Evolutionary conservation across 2,797 vertebrate genomes (phyloP), one percentile per base, ranked within the genome.

Genomic region (Trematomus bernacchii): DNA sequence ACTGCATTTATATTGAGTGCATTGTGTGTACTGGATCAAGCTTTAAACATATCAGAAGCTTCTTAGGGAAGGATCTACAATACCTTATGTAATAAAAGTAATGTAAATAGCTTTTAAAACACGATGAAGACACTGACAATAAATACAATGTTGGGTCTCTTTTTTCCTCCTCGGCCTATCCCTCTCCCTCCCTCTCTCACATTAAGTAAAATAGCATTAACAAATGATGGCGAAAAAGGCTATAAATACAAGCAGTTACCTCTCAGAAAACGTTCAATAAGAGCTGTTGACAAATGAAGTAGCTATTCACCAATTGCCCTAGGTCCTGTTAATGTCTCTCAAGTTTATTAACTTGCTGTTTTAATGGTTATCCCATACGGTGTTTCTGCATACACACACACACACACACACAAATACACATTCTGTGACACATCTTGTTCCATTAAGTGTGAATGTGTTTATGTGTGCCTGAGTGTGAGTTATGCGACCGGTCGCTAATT

Each of bases 401-500:
- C 71, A 78, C 71, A 64, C 77, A n/a, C n/a, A n/a, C 76, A 81
- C 65, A 80, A 50, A 83, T 14, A 71, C 80, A 79, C 83, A 74
- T 77, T 66, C 59, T 6, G 67, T 77, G 73, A 79, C 85, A 83
- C 63, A 72, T 88, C 84, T 87, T 86, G 82, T 90, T 87, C 85
- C 79, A 91, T 91, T 91, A 88, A 71, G 75, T 65, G 16, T 63
- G 78, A 83, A 77, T 82, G 82, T 90, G 89, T 92, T 89, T 91
- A 82, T 88, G 86, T 82, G 85, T 21, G 86, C 80, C 76, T 76
- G 74, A 68, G 79, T 76, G 90, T 93, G 92, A 94, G 87, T 94
- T 91, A 95, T 95, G 90, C 78, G 83, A 80, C 85, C 67, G 73
- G 85, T 89, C 82, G 82, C 94, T 96, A 95, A 96, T 96, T 96